phyloP scores from a whole-genome alignment of 2,888 invertebrate species.

The Doris montereyensis region DNA sequence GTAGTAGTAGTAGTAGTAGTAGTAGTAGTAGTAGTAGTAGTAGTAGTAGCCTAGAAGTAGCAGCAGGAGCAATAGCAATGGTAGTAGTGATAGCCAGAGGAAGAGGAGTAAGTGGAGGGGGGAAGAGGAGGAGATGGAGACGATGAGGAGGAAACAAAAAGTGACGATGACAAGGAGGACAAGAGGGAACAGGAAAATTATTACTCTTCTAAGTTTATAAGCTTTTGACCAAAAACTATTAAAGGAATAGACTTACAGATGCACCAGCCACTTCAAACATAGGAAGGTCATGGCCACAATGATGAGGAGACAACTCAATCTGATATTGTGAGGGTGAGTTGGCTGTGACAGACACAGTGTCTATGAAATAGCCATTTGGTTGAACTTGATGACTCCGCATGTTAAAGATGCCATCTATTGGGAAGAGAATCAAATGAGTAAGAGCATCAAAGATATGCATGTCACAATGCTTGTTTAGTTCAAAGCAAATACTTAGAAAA shows the following conservation, averaged over 20 bases:
- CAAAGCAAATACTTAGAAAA: too few relatives aligned
- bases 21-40: background rate
- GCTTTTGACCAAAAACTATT: too few relatives aligned
- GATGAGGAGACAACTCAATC: constrained; percentile 52
- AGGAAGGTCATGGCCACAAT: constrained; percentile 57
- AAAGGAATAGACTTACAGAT: constrained; percentile 43
- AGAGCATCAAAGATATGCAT: too few relatives aligned
- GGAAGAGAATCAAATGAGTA: too few relatives aligned
- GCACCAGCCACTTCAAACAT: constrained; percentile 50
- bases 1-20: background rate
- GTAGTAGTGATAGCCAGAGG: background rate
- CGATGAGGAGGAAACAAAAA: too few relatives aligned
- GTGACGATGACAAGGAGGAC: too few relatives aligned
- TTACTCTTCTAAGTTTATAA: too few relatives aligned
- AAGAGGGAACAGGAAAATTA: too few relatives aligned
- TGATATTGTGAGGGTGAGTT: constrained; percentile 41
- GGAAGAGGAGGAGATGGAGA: too few relatives aligned
- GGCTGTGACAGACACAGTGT: constrained; percentile 47
- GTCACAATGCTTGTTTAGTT: too few relatives aligned
- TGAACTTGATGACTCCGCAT: constrained; percentile 47
- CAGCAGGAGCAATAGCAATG: background rate
- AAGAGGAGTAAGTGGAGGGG: too few relatives aligned
- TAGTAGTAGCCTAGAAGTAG: background rate
- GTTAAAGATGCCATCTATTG: constrained; percentile 44
- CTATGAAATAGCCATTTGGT: constrained; percentile 51